Conservation (phyloP, 2,113 vertebrate species). For the Xiphias gladius region DNA sequence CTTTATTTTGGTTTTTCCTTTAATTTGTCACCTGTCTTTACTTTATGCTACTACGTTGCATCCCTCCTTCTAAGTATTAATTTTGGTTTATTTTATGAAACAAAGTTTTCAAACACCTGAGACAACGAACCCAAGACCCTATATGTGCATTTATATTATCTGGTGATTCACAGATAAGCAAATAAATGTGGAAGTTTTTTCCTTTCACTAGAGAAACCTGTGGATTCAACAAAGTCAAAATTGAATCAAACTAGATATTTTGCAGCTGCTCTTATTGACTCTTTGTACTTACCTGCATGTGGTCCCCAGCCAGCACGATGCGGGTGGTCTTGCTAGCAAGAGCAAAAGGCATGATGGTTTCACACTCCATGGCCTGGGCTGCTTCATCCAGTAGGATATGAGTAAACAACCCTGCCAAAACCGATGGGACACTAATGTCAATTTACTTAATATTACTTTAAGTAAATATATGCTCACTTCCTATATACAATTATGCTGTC, state of each 20-base stretch:
- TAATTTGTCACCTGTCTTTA: too few species aligned
- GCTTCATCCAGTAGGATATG: slow-evolving; percentile 99
- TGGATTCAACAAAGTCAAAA: background rate
- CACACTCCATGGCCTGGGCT: slow-evolving; percentile 99
- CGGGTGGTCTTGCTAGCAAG: slow-evolving; percentile 93
- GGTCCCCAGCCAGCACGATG: slow-evolving; percentile 97
- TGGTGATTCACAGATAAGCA: background rate
- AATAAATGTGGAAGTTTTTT: background rate
- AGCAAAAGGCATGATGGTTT: slow-evolving; percentile 99
- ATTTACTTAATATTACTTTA: background rate
- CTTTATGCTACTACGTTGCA: background rate
- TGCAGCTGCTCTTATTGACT: background rate
- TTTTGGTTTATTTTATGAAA: background rate
- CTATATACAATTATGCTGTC: background rate
- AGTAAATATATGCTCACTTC: too few species aligned
- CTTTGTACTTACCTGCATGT: slow-evolving; percentile 92
- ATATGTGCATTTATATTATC: background rate
- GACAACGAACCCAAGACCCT: background rate
- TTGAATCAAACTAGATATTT: background rate
- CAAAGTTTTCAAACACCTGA: background rate
- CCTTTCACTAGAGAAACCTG: background rate
- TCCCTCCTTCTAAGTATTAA: background rate
- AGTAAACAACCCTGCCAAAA: slow-evolving; percentile 92
- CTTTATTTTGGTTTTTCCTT: too few species aligned
- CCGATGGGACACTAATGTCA: background rate